Conservation (phyloP, 2,113 vertebrate species). For the Felis chaus region DNA sequence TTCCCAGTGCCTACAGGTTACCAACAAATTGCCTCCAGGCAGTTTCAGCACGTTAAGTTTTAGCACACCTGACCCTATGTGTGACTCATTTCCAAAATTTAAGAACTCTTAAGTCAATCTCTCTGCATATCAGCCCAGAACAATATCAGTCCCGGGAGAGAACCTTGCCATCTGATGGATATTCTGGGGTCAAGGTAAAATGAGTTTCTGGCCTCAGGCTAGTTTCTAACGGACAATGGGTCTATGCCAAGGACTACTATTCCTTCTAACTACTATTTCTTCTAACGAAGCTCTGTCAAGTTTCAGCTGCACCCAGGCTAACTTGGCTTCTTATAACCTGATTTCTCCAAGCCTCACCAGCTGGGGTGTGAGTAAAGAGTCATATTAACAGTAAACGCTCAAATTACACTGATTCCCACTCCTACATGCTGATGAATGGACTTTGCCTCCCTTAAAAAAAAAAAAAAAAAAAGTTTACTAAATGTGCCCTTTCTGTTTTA, state of each 20-base stretch:
- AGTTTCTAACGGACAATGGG: background rate
- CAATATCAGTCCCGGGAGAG: conserved; percentile 7
- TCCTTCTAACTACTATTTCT: background rate
- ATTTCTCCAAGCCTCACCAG: conserved; percentile 41
- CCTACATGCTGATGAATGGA: conserved; percentile 10
- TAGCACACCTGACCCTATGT: background rate
- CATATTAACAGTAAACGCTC: conserved; percentile 45
- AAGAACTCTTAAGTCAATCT: conserved; percentile 31
- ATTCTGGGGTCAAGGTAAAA: conserved; percentile 41
- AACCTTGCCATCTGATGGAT: background rate
- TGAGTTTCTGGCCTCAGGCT: conserved; percentile 36
- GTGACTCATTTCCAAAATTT: conserved; percentile 21
- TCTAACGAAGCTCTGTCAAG: conserved; percentile 19
- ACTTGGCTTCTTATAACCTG: background rate
- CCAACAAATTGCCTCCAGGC: background rate
- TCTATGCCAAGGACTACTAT: background rate
- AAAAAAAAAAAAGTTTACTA: background rate
- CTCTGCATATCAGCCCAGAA: conserved; percentile 28
- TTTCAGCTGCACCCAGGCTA: background rate
- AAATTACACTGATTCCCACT: conserved; percentile 32
- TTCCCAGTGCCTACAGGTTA: conserved; percentile 29
- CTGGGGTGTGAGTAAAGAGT: background rate
- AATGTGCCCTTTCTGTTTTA: background rate
- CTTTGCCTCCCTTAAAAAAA: background rate
- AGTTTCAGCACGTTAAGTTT: conserved; percentile 30